Evolutionary conservation across 2,797 vertebrate species (phyloP), one percentile per base, ranked within the genome.

Genomic region (Cetoscarus ocellatus): DNA sequence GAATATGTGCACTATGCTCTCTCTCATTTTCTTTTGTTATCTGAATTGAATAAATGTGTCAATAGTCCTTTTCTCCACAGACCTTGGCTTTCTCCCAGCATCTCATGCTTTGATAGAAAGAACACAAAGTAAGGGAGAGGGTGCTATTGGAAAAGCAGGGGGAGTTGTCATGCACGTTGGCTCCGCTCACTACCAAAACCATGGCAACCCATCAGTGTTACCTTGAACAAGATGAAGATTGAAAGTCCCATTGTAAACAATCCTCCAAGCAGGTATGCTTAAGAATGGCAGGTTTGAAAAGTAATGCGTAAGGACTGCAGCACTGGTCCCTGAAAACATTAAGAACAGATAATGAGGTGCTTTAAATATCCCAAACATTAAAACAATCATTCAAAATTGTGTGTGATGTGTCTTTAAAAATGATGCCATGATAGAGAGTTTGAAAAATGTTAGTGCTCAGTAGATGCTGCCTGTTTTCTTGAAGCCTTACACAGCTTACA

Each of bases 201-300:
- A 94, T 93, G 89, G 91, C 91, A 94, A 94, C 92, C 45, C 49
- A 61, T 76, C 71, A 47, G 34, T 18, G 67, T 88, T 88, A 88
- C 92, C 92, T 92, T 93, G 92, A 93, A 91, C 80, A 77, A 88
- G 68, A 51, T 8, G 73, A 75, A 72, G 51, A 73, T 72, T 59
- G 45, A 65, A 67, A 77, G 48, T 69, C 18, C 54, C 14, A 39
- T 19, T 52, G 39, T 45, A 40, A 67, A 42, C 3, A 17, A 64
- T 51, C 38, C 19, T 75, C 64, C 12, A 56, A 62, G 27, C 11
- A 54, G 39, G 27, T 10, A 1, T 36, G 40, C 35, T 49, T 43
- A 36, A 40, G 36, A 15, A n/a, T 55, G 38, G 67, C 17, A 34
- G n/a, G 35, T 14, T 43, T 12, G 56, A 15, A n/a, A 45, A 51